Percentiles rank a stretch among this genome's conserved stretches.
Evolutionary conservation across 2,888 invertebrate genomes (phyloP).

Genomic region (Cheilosia vulpina): DNA sequence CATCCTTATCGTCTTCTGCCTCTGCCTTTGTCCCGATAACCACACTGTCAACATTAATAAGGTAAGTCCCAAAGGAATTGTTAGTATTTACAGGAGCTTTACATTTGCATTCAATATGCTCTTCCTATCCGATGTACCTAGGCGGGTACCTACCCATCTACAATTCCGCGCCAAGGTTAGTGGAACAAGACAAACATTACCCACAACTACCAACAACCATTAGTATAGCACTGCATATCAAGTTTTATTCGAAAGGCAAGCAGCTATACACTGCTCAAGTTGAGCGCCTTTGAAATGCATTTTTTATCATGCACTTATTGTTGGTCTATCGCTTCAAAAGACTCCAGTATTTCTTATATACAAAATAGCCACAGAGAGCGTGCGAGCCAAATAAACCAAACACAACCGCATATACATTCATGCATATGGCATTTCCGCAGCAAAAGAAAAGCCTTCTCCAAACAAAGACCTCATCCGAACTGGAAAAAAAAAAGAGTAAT

Average conservation of each 20-base stretch:
- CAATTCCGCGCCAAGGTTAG: constrained; percentile 17
- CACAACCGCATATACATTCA: constrained; percentile 18
- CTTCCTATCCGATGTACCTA: too few species aligned
- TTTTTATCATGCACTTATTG: constrained; percentile 27
- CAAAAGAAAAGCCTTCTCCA: constrained; percentile 15
- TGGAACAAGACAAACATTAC: constrained; percentile 13
- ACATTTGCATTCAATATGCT: too few species aligned
- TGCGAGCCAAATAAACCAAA: constrained; percentile 47
- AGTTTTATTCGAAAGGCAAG: constrained; percentile 29
- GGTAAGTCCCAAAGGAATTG: too few species aligned
- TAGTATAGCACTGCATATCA: constrained; percentile 7
- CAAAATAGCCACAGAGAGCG: constrained; percentile 50
- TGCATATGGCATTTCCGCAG: not conserved
- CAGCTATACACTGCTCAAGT: not conserved
- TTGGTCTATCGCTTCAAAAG: constrained; percentile 28
- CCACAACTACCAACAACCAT: not conserved
- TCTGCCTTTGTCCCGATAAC: too few species aligned
- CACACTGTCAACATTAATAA: too few species aligned
- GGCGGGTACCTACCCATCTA: too few species aligned
- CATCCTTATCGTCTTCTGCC: too few species aligned
- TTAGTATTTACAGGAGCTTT: too few species aligned
- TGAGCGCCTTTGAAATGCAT: not conserved
- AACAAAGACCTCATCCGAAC: constrained; percentile 16
- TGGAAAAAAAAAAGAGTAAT: constrained; percentile 8
- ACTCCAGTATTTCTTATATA: constrained; percentile 14